A percentile compares a stretch with the other conserved stretches of the same genome.
These are phyloP conservation scores for Brotula barbata DNA, from an alignment of 2,797 vertebrate genomes.

Conservation along the genomic window DNA sequence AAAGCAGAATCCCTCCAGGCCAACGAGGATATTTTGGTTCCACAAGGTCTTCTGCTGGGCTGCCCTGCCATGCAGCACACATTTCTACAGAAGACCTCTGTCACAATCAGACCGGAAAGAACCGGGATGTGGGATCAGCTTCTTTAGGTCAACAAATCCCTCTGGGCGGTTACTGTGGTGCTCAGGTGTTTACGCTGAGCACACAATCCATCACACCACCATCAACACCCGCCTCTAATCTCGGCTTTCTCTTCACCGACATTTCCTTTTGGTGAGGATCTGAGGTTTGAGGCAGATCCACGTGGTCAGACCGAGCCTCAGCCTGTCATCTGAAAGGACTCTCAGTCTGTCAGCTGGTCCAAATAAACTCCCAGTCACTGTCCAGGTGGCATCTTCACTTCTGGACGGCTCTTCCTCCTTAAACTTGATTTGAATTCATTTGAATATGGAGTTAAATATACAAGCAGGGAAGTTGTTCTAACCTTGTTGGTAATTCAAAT, in stretches of 20 bases:
- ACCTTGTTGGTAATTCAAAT: neutral
- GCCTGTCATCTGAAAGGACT: neutral
- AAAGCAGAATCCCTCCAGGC: constrained; percentile 78
- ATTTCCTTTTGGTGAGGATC: neutral
- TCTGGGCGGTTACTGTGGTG: no score
- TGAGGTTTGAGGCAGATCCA: neutral
- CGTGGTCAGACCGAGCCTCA: neutral
- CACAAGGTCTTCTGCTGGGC: constrained; percentile 70
- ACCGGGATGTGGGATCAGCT: no score
- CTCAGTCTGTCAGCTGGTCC: neutral
- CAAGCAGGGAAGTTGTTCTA: neutral
- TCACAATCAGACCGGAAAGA: constrained; percentile 36
- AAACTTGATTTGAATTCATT: neutral
- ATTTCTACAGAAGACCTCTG: constrained; percentile 43
- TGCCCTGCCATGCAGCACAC: constrained; percentile 60
- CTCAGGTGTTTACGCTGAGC: no score
- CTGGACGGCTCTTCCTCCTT: neutral
- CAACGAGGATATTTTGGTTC: constrained; percentile 71
- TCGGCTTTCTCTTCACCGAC: neutral
- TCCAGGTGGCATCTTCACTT: neutral
- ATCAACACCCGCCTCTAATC: neutral
- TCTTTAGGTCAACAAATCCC: no score
- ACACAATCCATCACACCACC: no score
- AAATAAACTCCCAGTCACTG: neutral
- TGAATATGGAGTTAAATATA: neutral